Base-by-base conservation (phyloP, 2,888 invertebrate species). In the Digitonthophagus gazella region DNA sequence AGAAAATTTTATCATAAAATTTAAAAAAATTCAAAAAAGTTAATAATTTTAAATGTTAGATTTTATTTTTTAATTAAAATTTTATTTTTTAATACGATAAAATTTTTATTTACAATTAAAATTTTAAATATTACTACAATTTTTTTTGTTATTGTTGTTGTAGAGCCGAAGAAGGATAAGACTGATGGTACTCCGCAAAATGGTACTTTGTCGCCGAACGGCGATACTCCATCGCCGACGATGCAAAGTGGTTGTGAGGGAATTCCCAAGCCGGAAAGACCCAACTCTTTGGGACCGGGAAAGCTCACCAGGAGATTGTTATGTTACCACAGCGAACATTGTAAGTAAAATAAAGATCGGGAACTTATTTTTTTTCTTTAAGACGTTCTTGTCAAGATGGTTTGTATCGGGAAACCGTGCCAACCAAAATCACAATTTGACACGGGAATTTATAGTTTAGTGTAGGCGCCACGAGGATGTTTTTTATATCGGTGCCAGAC, bases 151-250 rank as follows among this genome's bases (percentile, higher is more conserved):
- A 72, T 76, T 80, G 83, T 82, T 74, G 80, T 90, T 90, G 44
- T 90, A 94, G 94, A 94, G 90, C 92, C 93, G 89, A 93, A 93
- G 89, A 94, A 93, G 90, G 93, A 94, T 87, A 94, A 93, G 89
- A 91, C 91, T 90, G 94, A 94, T 80, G 85, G 85, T 78, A 80
- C 78, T 79, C 75, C 78, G 72, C 76, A 80, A 79, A 88, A 88
- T 84, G 89, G 88, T 82, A 86, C 87, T 78, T 83, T 89, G 79
- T 88, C 89, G 80, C 87, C 88, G 74, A 88, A 84, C 78, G 86
- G 85, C 78, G 89, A 81, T 44, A 78, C 79, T 72, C 80, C 79
- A 66, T 79, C 80, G 69, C 80, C 78, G 72, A 78, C 78, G 69
- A 76, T 80, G 70, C 80, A 80, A 72, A 78, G 80, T 22, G 76